Percentiles rank a stretch among this genome's conserved stretches.
phyloP scores from a whole-genome alignment of 1,140 invertebrate species.

The Protaetia brevitarsis region DNA sequence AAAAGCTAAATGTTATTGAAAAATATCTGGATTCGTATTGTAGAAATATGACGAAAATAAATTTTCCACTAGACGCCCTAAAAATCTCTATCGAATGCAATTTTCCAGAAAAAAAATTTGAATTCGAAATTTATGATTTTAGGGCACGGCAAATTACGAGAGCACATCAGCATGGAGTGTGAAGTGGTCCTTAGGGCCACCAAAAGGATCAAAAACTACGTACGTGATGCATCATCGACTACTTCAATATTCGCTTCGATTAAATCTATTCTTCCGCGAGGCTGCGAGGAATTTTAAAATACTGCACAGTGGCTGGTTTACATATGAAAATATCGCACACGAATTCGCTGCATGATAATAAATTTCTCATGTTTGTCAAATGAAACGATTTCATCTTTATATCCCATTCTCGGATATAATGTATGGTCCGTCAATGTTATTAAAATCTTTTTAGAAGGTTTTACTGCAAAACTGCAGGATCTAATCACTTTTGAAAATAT shows the following conservation, averaged over 20 bases:
- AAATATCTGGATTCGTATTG: too few species aligned
- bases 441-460: too few species aligned
- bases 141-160: not conserved
- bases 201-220: slow-evolving; percentile 28
- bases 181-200: slow-evolving; percentile 20
- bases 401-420: not conserved
- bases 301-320: slow-evolving; percentile 10
- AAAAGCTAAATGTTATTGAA: too few species aligned
- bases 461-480: too few species aligned
- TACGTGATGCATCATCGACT: slow-evolving; percentile 29
- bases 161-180: not conserved
- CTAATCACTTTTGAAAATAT: too few species aligned
- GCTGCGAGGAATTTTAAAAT: slow-evolving; percentile 26
- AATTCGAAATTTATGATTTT: slow-evolving; percentile 10
- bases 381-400: not conserved
- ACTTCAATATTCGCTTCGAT: slow-evolving; percentile 34
- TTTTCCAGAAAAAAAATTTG: not conserved
- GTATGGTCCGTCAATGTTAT: too few species aligned
- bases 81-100: not conserved
- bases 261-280: slow-evolving; percentile 30
- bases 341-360: slow-evolving; percentile 2
- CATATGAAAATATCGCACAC: slow-evolving; percentile 27
- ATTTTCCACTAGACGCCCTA: not conserved
- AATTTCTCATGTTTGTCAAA: not conserved
- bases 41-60: too few species aligned